Conservation (phyloP, 1,140 invertebrate species). For the Portunus trituberculatus region DNA sequence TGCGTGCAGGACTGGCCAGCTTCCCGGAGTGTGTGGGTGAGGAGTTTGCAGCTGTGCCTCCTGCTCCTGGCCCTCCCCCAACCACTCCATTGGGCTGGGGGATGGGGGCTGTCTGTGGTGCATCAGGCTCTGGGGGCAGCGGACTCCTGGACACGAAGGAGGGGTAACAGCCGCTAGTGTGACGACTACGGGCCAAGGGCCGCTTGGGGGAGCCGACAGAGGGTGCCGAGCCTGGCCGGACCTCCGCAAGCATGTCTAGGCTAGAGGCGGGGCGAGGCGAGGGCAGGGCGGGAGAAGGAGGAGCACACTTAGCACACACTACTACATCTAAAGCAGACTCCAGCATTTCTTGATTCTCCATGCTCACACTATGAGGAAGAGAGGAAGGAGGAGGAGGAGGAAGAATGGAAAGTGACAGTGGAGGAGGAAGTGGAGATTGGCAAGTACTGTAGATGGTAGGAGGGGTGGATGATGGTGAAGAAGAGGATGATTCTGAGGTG, state of each 20-base stretch:
- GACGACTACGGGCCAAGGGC: conserved; percentile 60
- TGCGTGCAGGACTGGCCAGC: conserved; percentile 71
- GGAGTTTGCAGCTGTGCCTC: conserved; percentile 14
- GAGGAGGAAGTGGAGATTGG: conserved; percentile 28
- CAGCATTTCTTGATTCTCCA: conserved; percentile 59
- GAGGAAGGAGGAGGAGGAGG: conserved; percentile 12
- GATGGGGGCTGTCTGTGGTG: neutral
- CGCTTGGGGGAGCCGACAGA: conserved; percentile 76
- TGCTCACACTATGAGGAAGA: conserved; percentile 59
- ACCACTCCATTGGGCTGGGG: conserved; percentile 41
- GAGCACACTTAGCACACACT: conserved; percentile 78
- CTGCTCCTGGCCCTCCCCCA: conserved; percentile 30
- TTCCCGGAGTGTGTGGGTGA: conserved; percentile 74
- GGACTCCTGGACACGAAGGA: conserved; percentile 73
- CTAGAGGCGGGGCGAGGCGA: conserved; percentile 78
- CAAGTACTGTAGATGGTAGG: neutral
- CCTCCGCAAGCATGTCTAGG: conserved; percentile 81
- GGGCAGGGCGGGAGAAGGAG: conserved; percentile 78
- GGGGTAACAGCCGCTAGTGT: conserved; percentile 75
- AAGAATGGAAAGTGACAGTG: neutral
- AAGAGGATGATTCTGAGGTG: conserved; percentile 26
- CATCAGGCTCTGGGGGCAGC: conserved; percentile 55
- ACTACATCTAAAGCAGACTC: conserved; percentile 77
- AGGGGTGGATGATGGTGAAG: neutral
- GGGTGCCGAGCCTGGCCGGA: conserved; percentile 81